Conservation (phyloP, 1,140 invertebrate species). For the Aphelenchoides avenae region DNA sequence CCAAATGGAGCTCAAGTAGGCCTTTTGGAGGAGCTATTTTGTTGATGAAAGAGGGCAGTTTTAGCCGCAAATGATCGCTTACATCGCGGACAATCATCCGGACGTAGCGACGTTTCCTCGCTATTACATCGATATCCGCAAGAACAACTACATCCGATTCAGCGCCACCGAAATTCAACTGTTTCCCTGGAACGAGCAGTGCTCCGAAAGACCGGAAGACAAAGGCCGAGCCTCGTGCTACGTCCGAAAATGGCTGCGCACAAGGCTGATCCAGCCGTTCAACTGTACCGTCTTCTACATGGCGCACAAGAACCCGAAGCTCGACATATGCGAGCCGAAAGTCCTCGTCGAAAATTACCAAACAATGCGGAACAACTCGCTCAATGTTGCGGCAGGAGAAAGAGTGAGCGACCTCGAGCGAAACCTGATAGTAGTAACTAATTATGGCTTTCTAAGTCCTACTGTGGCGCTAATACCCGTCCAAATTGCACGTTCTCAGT, state of each 20-base stretch:
- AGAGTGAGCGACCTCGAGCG: no score
- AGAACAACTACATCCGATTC: conserved; percentile 20
- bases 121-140: conserved; percentile 28
- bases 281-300: conserved; percentile 37
- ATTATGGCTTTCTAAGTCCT: no score
- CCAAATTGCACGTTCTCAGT: conserved; percentile 10
- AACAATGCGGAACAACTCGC: background rate
- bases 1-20: conserved; percentile 27
- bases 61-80: conserved; percentile 30
- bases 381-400: background rate
- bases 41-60: conserved; percentile 1
- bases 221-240: conserved; percentile 10
- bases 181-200: conserved; percentile 11
- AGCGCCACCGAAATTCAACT: conserved; percentile 17
- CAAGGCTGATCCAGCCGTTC: conserved; percentile 23
- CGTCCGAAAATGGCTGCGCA: conserved; percentile 15
- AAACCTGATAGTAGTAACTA: no score
- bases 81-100: conserved; percentile 23
- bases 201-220: conserved; percentile 8
- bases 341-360: conserved; percentile 17
- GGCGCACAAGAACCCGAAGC: conserved; percentile 22
- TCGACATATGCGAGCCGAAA: conserved; percentile 26
- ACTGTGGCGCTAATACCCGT: conserved; percentile 5
- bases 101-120: conserved; percentile 32
- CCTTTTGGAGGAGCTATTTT: background rate